Conservation (phyloP, 30 jellyfish, hydroid and myxozoan genomes). For the Hydra vulgaris region DNA sequence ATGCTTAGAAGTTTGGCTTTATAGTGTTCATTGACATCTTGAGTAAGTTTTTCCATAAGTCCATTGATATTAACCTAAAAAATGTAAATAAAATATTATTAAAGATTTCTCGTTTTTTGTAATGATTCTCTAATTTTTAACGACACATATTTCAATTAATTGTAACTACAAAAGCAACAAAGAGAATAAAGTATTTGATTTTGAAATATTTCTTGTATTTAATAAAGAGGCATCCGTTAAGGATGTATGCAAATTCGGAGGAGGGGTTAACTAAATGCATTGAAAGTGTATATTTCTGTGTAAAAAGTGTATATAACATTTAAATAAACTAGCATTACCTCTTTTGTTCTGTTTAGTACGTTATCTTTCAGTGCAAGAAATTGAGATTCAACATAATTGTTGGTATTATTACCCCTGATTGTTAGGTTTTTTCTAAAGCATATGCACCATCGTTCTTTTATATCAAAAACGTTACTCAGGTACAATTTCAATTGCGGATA, state of each 20-base stretch:
- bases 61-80: background rate
- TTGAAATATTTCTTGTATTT: too few relatives aligned
- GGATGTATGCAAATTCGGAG: too few relatives aligned
- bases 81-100: too few relatives aligned
- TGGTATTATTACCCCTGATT: conserved; percentile 8
- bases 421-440: conserved; percentile 1
- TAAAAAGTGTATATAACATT: background rate
- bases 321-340: background rate
- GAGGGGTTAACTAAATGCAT: too few relatives aligned
- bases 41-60: background rate
- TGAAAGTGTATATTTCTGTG: background rate
- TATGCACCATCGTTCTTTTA: background rate
- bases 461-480: too few relatives aligned
- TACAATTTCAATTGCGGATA: too few relatives aligned
- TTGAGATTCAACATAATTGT: background rate
- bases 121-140: too few relatives aligned
- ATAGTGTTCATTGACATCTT: background rate
- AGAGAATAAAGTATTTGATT: too few relatives aligned
- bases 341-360: conserved; percentile 7
- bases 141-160: background rate
- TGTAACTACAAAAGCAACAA: background rate
- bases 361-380: background rate
- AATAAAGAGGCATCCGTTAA: too few relatives aligned
- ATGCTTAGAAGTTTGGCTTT: background rate
- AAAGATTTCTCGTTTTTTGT: too few relatives aligned